phyloP scores from a whole-genome alignment of 2,113 vertebrate genomes.

The Genyomyrus donnyi region DNA sequence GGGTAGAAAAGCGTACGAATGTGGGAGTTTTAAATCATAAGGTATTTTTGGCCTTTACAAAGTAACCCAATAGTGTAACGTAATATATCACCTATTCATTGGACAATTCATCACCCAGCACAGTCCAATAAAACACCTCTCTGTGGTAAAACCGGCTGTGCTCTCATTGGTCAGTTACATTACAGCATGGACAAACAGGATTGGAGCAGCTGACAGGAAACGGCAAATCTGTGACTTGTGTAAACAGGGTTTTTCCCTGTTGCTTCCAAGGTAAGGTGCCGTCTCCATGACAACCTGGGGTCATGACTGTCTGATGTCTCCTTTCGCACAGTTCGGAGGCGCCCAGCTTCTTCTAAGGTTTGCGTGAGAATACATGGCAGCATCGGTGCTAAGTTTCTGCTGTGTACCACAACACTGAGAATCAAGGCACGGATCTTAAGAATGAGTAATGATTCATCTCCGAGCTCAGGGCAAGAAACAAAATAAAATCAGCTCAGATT shows the following conservation, averaged over 20 bases:
- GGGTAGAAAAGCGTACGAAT: background rate
- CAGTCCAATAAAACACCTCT: background rate
- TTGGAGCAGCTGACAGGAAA: background rate
- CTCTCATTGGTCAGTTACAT: background rate
- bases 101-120: background rate
- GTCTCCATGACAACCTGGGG: background rate
- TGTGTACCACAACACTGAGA: background rate
- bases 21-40: no score
- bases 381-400: background rate
- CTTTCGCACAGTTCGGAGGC: background rate
- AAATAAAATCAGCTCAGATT: background rate
- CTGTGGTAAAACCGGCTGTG: background rate
- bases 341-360: background rate
- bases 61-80: background rate
- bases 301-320: background rate
- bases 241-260: background rate
- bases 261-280: background rate
- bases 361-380: background rate
- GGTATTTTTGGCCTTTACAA: background rate
- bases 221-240: background rate
- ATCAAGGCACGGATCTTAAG: background rate
- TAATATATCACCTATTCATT: background rate
- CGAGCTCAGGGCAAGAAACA: background rate
- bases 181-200: background rate
- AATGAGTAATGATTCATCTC: constrained; percentile 16